Base-by-base conservation (phyloP, 2,888 invertebrate species). In the Pterostichus madidus region DNA sequence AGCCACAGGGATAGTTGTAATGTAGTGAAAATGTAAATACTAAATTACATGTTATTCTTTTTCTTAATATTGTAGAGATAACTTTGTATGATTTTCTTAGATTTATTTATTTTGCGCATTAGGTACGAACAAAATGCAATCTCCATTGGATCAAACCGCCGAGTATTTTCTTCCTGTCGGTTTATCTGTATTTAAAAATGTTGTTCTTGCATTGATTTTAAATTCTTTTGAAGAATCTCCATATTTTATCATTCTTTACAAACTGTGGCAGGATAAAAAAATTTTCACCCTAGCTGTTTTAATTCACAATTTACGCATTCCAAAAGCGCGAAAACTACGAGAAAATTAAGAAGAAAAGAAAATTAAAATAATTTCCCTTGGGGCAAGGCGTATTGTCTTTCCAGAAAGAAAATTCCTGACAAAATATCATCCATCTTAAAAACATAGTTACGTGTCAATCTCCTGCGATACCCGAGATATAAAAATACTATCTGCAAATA, bases 321-420 rank as follows among this genome's bases (percentile, higher is more conserved):
- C 39, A 35, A 64, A 56, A 35, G 64, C 2, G 11, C 24, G 59
- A 10, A 56, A 13, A 64, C 64, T 64, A 15, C 64, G n/a, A 7
- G 64, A 35, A 64, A 64, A 64, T 64, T 64, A 64, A 39, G 39
- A 64, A 35, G 64, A 64, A 64, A 64, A 13, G 64, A 64, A 64
- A 64, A 64, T 64, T 64, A 64, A 39, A 39, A 64, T 64, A 39
- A 64, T 64, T 64, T 64, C 64, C 35, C 64, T 11, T 13, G 64
- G 39, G 64, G 39, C 15, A 17, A 10, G 0, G 15, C 5, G 64
- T 15, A 35, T 32, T 64, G 64, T 64, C 24, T 59, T 59, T 31
- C 64, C 5, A 39, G 39, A 64, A 64, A 64, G 2, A 64, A 64
- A 64, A 64, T 35, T 13, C 13, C 15, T 35, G 1, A 35, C 15